Percentiles rank a stretch among this genome's conserved stretches.
Conservation (phyloP, 1,140 invertebrate species). For the Plutomurus gul region DNA sequence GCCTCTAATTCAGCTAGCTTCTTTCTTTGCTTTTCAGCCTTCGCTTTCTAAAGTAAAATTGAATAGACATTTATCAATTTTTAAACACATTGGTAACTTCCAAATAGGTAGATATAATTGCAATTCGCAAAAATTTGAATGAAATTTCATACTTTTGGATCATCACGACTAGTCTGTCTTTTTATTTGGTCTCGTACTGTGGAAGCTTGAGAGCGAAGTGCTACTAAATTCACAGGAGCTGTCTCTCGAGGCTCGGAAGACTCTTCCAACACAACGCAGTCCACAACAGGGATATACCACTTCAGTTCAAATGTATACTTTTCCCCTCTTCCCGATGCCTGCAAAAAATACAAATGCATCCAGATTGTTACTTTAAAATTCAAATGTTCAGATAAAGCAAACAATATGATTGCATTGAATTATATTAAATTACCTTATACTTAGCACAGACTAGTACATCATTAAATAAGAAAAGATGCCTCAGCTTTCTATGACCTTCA, state of each 20-base stretch:
- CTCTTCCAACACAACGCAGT: conserved; percentile 71
- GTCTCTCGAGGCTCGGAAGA: conserved; percentile 70
- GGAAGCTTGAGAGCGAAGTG: conserved; percentile 81
- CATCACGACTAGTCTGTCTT: conserved; percentile 71
- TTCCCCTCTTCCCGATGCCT: conserved; percentile 74
- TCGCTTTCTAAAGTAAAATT: conserved; percentile 55
- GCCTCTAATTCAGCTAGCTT: conserved; percentile 86
- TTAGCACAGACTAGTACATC: conserved; percentile 94
- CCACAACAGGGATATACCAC: conserved; percentile 83
- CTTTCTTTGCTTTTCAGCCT: conserved; percentile 83
- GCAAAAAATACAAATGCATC: conserved; percentile 37
- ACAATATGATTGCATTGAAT: neutral
- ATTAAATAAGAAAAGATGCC: conserved; percentile 92
- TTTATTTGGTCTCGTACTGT: conserved; percentile 82
- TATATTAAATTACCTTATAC: conserved; percentile 70
- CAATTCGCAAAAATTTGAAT: too few relatives aligned
- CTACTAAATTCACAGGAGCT: conserved; percentile 79
- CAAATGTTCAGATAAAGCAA: too few relatives aligned
- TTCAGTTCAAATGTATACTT: conserved; percentile 91
- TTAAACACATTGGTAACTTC: too few relatives aligned
- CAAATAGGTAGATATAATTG: too few relatives aligned
- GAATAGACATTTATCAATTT: neutral
- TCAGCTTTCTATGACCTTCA: conserved; percentile 83
- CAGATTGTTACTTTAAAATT: neutral
- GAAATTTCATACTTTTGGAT: conserved; percentile 66